phyloP scores from a whole-genome alignment of 2,888 invertebrate species.

The Mesopsocus fuscifrons region DNA sequence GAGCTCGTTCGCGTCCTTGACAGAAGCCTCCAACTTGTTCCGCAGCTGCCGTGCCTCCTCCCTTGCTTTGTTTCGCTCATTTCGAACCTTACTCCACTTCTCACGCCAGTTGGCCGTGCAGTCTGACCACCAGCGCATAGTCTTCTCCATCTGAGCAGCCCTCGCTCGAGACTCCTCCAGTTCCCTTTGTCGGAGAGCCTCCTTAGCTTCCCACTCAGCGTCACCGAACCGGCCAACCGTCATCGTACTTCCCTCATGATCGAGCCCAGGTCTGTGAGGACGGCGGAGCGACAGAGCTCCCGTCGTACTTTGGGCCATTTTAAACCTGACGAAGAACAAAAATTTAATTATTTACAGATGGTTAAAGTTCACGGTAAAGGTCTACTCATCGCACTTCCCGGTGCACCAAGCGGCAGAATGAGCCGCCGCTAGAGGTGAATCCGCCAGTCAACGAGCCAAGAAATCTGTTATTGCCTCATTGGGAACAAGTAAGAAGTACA shows the following conservation, averaged over 20 bases:
- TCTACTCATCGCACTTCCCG: no score
- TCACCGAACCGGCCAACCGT: slow-evolving; percentile 41
- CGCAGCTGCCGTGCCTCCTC: slow-evolving; percentile 74
- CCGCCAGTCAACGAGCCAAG: no score
- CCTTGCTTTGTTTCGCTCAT: slow-evolving; percentile 80
- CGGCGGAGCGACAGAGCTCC: slow-evolving; percentile 3
- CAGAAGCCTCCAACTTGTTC: slow-evolving; percentile 54
- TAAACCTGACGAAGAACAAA: background rate
- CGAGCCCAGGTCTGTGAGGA: background rate
- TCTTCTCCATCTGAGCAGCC: slow-evolving; percentile 97
- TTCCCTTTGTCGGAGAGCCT: slow-evolving; percentile 54
- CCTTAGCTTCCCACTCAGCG: slow-evolving; percentile 61
- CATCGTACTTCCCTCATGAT: slow-evolving; percentile 21
- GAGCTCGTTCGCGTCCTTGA: slow-evolving; percentile 52
- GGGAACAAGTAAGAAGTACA: no score
- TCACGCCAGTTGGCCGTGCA: slow-evolving; percentile 93
- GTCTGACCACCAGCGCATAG: slow-evolving; percentile 98
- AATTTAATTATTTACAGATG: no score
- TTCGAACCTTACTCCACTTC: slow-evolving; percentile 89
- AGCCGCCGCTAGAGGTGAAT: no score
- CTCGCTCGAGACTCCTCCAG: slow-evolving; percentile 85
- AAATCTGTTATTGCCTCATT: no score
- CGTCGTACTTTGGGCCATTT: slow-evolving; percentile 4
- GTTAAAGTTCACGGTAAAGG: no score
- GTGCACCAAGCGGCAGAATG: no score